These are phyloP conservation scores for Amniataba percoides DNA, from an alignment of 2,797 vertebrate species.

Conservation along the genomic window DNA sequence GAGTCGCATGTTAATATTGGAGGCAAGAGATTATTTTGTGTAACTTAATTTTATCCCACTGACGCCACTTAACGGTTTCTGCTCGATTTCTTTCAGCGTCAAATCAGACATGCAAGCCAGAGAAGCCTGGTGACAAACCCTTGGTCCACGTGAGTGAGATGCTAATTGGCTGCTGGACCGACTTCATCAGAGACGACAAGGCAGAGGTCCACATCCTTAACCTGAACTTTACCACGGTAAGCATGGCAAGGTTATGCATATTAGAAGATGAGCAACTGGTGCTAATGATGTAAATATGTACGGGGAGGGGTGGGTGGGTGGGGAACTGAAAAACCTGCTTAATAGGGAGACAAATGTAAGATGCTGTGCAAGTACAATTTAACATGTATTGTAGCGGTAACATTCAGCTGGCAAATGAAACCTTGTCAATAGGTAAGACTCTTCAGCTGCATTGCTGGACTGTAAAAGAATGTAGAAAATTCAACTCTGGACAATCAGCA, in stretches of 20 bases:
- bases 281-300: constrained; percentile 24
- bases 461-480: background rate
- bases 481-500: constrained; percentile 26
- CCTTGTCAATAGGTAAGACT: background rate
- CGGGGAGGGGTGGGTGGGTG: no score
- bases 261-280: background rate
- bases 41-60: constrained; percentile 26
- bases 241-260: constrained; percentile 48
- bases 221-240: constrained; percentile 65
- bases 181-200: constrained; percentile 63
- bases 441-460: background rate
- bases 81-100: constrained; percentile 72
- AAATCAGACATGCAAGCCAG: constrained; percentile 70
- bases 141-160: constrained; percentile 67
- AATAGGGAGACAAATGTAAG: background rate
- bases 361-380: background rate
- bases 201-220: constrained; percentile 84
- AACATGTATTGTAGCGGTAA: background rate
- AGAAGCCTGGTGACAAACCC: background rate
- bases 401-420: constrained; percentile 11
- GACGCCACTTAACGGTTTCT: constrained; percentile 47
- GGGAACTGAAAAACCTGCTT: background rate
- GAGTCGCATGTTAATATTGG: background rate
- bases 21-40: constrained; percentile 20
- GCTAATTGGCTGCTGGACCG: constrained; percentile 79